These are phyloP conservation scores for Acheta domesticus DNA, from an alignment of 2,888 invertebrate genomes.

Conservation along the genomic window DNA sequence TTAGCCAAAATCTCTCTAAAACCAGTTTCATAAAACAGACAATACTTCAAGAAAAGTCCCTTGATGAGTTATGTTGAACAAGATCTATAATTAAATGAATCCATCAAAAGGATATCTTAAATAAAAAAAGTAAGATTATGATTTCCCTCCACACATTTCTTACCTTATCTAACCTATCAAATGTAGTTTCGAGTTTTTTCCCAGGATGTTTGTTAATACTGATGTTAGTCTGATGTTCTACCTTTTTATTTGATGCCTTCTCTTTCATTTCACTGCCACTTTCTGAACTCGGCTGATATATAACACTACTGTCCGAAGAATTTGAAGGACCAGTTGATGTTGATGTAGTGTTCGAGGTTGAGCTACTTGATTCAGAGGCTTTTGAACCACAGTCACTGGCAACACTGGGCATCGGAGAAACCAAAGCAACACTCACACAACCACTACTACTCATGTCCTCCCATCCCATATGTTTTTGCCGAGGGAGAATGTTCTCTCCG, in stretches of 20 bases:
- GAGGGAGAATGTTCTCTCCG: conserved; percentile 12
- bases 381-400: conserved; percentile 42
- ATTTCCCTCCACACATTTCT: not conserved
- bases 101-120: no score
- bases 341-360: conserved; percentile 53
- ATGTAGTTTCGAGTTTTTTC: conserved; percentile 34
- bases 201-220: conserved; percentile 23
- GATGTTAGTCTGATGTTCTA: not conserved
- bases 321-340: conserved; percentile 66
- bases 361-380: conserved; percentile 66
- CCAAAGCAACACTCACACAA: conserved; percentile 52
- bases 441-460: conserved; percentile 22
- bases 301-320: conserved; percentile 69
- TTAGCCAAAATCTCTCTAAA: no score
- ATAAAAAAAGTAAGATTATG: no score
- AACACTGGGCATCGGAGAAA: conserved; percentile 71
- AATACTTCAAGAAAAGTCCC: no score
- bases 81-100: no score
- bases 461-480: conserved; percentile 27
- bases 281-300: conserved; percentile 65
- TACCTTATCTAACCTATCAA: conserved; percentile 37
- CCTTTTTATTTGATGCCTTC: conserved; percentile 3
- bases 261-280: conserved; percentile 58
- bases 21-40: no score
- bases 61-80: no score